phyloP scores from a whole-genome alignment of 2,113 vertebrate species.

The Galbula dea region DNA sequence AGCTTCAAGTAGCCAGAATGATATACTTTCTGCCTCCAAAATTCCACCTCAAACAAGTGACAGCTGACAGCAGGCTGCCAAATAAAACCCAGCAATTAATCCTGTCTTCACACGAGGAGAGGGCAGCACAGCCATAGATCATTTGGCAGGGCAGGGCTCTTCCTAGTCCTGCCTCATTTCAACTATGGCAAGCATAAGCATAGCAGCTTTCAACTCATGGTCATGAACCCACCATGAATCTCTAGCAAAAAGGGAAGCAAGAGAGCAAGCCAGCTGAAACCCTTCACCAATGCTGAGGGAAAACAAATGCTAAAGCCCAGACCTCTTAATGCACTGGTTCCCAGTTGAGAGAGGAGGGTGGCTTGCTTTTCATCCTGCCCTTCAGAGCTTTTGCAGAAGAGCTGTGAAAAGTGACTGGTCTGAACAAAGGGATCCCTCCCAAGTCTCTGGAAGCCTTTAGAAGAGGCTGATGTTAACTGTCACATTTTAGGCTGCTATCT shows the following conservation, averaged over 20 bases:
- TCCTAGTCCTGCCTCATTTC: not conserved
- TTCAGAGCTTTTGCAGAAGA: not conserved
- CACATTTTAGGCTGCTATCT: conserved; percentile 41
- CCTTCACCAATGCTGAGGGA: not conserved
- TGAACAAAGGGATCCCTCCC: conserved; percentile 49
- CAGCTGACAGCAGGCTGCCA: not conserved
- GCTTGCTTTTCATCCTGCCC: not conserved
- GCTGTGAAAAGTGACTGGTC: conserved; percentile 10
- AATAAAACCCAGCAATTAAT: not conserved
- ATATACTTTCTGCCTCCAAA: not conserved
- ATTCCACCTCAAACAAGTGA: not conserved
- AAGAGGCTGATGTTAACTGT: conserved; percentile 51
- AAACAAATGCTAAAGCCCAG: not conserved
- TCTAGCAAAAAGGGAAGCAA: not conserved
- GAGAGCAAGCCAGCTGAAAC: not conserved
- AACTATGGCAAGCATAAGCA: not conserved
- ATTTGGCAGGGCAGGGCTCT: not conserved
- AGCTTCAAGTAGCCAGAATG: not conserved
- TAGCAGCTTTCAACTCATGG: not conserved
- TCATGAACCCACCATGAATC: not conserved
- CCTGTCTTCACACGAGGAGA: not conserved
- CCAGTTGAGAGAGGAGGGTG: not conserved
- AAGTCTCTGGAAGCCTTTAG: conserved; percentile 20
- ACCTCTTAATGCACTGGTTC: not conserved
- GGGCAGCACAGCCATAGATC: not conserved